Evolutionary conservation across 2,113 vertebrate genomes (phyloP).

Genomic region (Danio rerio): DNA sequence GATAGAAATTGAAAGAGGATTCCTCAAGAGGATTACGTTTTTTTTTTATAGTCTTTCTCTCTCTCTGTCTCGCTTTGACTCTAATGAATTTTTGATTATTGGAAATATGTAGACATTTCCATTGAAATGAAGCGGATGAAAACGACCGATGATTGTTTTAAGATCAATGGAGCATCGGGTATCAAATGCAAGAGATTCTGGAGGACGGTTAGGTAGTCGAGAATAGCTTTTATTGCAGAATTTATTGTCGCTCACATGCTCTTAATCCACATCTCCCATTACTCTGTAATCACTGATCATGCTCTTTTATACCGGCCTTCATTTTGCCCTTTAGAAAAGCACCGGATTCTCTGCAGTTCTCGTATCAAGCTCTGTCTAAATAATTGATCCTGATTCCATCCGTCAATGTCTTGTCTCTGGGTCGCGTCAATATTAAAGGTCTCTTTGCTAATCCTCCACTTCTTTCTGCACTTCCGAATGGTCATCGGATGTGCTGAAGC

Average conservation of each 20-base stretch:
- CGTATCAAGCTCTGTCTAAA: slow-evolving; percentile 30
- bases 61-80: slow-evolving; percentile 28
- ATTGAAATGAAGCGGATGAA: slow-evolving; percentile 27
- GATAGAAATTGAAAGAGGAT: slow-evolving; percentile 37
- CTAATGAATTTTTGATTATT: slow-evolving; percentile 41
- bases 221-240: slow-evolving; percentile 11
- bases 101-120: slow-evolving; percentile 28
- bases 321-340: slow-evolving; percentile 19
- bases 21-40: slow-evolving; percentile 6
- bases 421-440: slow-evolving; percentile 32
- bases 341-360: not conserved
- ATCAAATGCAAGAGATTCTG: slow-evolving; percentile 5
- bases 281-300: slow-evolving; percentile 19
- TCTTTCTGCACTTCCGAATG: not conserved
- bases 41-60: not conserved
- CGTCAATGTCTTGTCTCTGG: slow-evolving; percentile 25
- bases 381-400: slow-evolving; percentile 33
- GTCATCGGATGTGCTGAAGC: not conserved
- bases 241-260: not conserved
- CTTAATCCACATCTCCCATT: slow-evolving; percentile 13
- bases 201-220: not conserved
- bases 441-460: slow-evolving; percentile 4
- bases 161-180: not conserved
- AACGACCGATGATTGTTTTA: not conserved
- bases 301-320: not conserved